Conservation (phyloP, 2,888 invertebrate species). For the Volucella inanis region DNA sequence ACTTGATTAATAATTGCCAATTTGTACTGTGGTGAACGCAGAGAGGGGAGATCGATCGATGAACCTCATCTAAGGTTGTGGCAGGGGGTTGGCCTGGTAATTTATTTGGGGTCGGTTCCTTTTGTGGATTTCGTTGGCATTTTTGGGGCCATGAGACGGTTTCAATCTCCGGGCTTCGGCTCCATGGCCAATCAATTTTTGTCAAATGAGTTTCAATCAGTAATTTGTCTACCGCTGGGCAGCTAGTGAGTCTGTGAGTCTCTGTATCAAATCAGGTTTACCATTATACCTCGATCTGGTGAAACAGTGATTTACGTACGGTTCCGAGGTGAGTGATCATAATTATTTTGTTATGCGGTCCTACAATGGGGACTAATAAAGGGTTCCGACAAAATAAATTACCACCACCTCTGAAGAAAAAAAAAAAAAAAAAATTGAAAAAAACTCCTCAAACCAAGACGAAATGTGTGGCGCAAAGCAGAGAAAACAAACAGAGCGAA, state of each 20-base stretch:
- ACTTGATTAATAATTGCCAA: slow-evolving; percentile 74
- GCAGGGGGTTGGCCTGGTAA: slow-evolving; percentile 62
- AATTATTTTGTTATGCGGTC: slow-evolving; percentile 62
- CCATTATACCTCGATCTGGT: slow-evolving; percentile 32
- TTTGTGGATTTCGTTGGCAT: slow-evolving; percentile 47
- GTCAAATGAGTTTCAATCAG: slow-evolving; percentile 71
- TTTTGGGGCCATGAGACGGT: slow-evolving; percentile 48
- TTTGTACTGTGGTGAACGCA: slow-evolving; percentile 35
- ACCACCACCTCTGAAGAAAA: slow-evolving; percentile 19
- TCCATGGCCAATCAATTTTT: slow-evolving; percentile 69
- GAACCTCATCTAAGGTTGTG: slow-evolving; percentile 56
- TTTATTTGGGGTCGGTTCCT: slow-evolving; percentile 73
- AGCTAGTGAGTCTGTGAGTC: slow-evolving; percentile 34
- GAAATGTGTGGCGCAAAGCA: slow-evolving; percentile 19
- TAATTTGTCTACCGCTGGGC: slow-evolving; percentile 67
- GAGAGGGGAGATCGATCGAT: slow-evolving; percentile 49
- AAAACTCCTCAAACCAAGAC: no score
- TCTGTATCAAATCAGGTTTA: slow-evolving; percentile 40
- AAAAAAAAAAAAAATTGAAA: background rate
- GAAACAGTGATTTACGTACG: slow-evolving; percentile 66
- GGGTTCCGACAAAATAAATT: slow-evolving; percentile 66
- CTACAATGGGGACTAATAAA: slow-evolving; percentile 55
- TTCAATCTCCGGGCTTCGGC: slow-evolving; percentile 1
- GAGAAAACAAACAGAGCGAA: slow-evolving; percentile 37
- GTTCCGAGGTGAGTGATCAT: slow-evolving; percentile 62